Evolutionary conservation across 2,113 vertebrate genomes (phyloP).

Genomic region (Xenotilapia flavipinnis): DNA sequence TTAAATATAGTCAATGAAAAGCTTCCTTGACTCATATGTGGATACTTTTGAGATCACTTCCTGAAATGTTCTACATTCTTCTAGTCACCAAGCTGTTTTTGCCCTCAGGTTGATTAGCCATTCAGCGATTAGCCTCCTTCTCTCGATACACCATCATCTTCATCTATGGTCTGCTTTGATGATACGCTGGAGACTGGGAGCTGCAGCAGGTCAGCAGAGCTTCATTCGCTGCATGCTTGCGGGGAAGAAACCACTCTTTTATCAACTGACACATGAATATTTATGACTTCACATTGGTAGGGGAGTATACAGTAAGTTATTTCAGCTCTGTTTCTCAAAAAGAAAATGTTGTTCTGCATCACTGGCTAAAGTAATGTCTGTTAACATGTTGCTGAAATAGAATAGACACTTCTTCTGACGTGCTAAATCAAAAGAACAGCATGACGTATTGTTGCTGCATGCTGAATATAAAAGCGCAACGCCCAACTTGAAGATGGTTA

Average conservation of each 20-base stretch:
- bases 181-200: conserved; percentile 17
- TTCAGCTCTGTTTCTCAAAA: not conserved
- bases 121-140: conserved; percentile 17
- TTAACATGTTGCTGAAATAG: not conserved
- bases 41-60: not conserved
- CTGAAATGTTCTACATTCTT: not conserved
- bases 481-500: not conserved
- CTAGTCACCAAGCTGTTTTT: not conserved
- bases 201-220: conserved; percentile 1
- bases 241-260: conserved; percentile 3
- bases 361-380: not conserved
- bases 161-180: conserved; percentile 31
- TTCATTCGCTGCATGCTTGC: conserved; percentile 5
- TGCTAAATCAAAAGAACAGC: not conserved
- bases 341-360: conserved; percentile 22
- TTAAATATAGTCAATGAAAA: not conserved
- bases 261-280: conserved; percentile 50
- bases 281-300: conserved; percentile 3
- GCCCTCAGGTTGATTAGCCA: conserved; percentile 29
- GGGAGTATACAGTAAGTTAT: conserved; percentile 19
- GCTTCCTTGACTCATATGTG: not conserved
- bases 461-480: not conserved
- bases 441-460: not conserved
- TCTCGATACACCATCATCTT: not conserved
- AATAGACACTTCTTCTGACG: not conserved